These are phyloP conservation scores for Lagodon rhomboides DNA, from an alignment of 2,797 vertebrate genomes.

Conservation along the genomic window DNA sequence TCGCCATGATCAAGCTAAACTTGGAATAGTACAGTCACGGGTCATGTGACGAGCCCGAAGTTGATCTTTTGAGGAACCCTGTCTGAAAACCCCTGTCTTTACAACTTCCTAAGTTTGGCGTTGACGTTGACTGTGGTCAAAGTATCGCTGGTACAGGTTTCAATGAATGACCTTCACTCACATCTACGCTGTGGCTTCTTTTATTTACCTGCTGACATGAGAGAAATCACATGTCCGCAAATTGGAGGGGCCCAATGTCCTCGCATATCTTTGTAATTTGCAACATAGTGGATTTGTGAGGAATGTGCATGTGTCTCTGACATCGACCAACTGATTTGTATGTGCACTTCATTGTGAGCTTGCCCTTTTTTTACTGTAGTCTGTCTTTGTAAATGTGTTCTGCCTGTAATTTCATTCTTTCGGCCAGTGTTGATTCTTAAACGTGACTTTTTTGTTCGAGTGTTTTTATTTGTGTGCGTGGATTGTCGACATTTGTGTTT, in stretches of 20 bases:
- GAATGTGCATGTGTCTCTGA: constrained; percentile 19
- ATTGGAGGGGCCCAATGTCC: background rate
- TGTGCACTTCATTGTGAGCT: background rate
- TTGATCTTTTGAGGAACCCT: background rate
- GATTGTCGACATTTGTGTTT: constrained; percentile 33
- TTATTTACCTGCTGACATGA: background rate
- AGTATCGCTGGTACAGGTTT: background rate
- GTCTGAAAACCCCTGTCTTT: background rate
- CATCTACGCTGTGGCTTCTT: constrained; percentile 11
- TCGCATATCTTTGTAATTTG: constrained; percentile 5
- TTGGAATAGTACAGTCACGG: constrained; percentile 12
- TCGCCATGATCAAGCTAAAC: background rate
- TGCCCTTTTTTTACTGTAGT: constrained; percentile 6
- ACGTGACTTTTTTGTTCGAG: constrained; percentile 8
- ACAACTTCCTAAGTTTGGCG: background rate
- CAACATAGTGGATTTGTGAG: constrained; percentile 3
- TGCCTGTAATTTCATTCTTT: constrained; percentile 23
- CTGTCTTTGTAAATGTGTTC: background rate
- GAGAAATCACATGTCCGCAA: background rate
- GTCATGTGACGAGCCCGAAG: background rate
- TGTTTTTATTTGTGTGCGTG: constrained; percentile 17
- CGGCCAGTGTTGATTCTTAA: constrained; percentile 43
- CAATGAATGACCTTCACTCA: background rate
- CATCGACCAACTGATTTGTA: background rate
- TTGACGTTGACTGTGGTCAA: background rate